Base-by-base conservation (phyloP, 2,888 invertebrate genomes). In the Coleophora deauratella region DNA sequence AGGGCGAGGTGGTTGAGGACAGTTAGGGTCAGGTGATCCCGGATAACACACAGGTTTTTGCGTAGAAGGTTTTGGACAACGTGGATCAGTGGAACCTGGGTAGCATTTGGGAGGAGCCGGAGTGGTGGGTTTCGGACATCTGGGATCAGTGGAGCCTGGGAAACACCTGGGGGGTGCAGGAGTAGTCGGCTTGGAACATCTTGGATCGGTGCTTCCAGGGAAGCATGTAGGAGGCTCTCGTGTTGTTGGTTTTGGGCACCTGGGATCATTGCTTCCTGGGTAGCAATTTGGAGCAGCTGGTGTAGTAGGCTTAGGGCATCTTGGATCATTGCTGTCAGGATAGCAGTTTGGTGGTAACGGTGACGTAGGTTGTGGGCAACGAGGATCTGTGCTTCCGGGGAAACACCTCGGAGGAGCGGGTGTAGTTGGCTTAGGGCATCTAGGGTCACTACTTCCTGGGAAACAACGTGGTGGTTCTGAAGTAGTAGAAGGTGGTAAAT, bases 371-470 rank as follows among this genome's bases (percentile, higher is more conserved):
- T 57, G 45, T 11, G 68, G 62, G 44, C 76, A 77, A 12, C 62
- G 45, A 2, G 73, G 66, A 41, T 70, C 69, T 12, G 41, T 51
- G 3, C 43, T 47, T 2, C 55, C 56, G 2, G 55, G 57, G 38
- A 45, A 65, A 37, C 62, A 66, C 6, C 40, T 45, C 1, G 57
- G 61, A 3, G 49, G 49, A 2, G 28, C 28, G n/a, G 28, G 28
- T 2, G 28, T 2, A 1, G 28, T 28, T 55, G 59, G 49, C 36
- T 53, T 59, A 37, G 53, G 65, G 44, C 52, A 69, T 45, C 49
- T 35, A 1, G 66, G 62, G 47, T 74, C 72, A 0, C 43, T 54
- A 2, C 55, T 59, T 31, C 74, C 75, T n/a, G 77, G 76, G 53
- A 65, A 72, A 12, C 71, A 69, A 1, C 45, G 43, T n/a, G 59